Conservation (phyloP, 2,888 invertebrate species). For the Rotaria socialis region DNA sequence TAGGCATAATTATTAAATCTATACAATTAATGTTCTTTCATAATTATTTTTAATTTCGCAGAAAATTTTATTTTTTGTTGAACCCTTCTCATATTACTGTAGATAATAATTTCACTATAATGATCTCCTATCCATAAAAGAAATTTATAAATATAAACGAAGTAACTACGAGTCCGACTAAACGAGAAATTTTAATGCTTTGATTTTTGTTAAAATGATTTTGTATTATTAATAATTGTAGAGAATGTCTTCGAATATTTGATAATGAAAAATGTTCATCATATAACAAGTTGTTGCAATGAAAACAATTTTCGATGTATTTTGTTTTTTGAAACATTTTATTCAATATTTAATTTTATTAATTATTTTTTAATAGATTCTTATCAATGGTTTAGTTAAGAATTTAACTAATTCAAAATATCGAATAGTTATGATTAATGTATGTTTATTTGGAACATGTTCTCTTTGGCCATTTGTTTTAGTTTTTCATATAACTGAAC, state of each 20-base stretch:
- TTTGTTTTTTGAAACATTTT: background rate
- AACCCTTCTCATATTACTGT: too few species aligned
- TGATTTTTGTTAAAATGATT: too few species aligned
- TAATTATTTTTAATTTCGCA: background rate
- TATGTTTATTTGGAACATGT: conserved; percentile 8
- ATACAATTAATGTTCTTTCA: background rate
- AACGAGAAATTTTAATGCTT: too few species aligned
- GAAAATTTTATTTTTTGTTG: background rate
- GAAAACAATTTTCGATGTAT: conserved; percentile 28
- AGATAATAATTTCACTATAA: too few species aligned
- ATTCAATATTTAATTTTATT: background rate
- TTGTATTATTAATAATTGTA: background rate
- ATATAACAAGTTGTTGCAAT: background rate
- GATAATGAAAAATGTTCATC: background rate
- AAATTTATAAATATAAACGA: too few species aligned
- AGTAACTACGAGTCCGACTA: too few species aligned
- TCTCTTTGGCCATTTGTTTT: background rate
- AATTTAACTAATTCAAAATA: background rate
- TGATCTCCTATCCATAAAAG: too few species aligned
- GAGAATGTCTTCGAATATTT: background rate
- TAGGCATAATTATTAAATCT: too few species aligned
- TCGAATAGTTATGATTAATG: conserved; percentile 7
- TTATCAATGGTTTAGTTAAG: background rate
- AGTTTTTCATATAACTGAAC: background rate
- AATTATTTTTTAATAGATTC: background rate